Conservation (phyloP, 1,140 invertebrate species). For the Drosophila burlai region DNA sequence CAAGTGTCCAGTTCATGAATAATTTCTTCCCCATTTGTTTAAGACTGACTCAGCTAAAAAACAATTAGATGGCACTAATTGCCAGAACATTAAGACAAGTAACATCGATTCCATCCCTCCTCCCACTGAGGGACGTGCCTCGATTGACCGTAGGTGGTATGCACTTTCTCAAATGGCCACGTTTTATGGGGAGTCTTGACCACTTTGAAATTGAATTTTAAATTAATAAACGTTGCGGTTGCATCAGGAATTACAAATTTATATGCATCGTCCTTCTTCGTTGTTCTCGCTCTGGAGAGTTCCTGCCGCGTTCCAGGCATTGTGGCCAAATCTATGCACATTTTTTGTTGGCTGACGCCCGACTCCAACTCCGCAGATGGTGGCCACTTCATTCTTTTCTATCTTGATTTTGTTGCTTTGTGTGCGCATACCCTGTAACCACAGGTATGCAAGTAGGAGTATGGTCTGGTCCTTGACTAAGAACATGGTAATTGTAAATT, state of each 20-base stretch:
- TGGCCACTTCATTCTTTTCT: slow-evolving; percentile 28
- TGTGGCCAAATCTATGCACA: slow-evolving; percentile 76
- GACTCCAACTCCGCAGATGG: slow-evolving; percentile 8
- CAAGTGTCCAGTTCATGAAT: slow-evolving; percentile 61
- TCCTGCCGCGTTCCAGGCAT: slow-evolving; percentile 59
- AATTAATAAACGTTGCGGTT: slow-evolving; percentile 81
- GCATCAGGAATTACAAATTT: slow-evolving; percentile 83
- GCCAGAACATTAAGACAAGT: slow-evolving; percentile 62
- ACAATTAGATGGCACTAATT: slow-evolving; percentile 78
- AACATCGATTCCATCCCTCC: slow-evolving; percentile 51
- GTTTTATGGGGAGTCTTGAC: slow-evolving; percentile 51
- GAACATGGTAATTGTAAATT: background rate
- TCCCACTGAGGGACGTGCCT: slow-evolving; percentile 4
- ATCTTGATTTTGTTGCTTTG: slow-evolving; percentile 53
- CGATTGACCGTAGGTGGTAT: slow-evolving; percentile 1
- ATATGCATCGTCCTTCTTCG: slow-evolving; percentile 65
- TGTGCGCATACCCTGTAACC: slow-evolving; percentile 40
- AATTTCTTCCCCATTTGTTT: slow-evolving; percentile 60
- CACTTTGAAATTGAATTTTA: slow-evolving; percentile 83
- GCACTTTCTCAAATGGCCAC: slow-evolving; percentile 23
- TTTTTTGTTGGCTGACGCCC: slow-evolving; percentile 62
- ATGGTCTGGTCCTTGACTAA: background rate
- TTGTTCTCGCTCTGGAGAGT: slow-evolving; percentile 40
- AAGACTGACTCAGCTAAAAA: slow-evolving; percentile 56
- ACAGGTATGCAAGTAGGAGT: slow-evolving; percentile 20